Evolutionary conservation across 2,113 vertebrate genomes (phyloP).

Genomic region (Nansenia antarctica): DNA sequence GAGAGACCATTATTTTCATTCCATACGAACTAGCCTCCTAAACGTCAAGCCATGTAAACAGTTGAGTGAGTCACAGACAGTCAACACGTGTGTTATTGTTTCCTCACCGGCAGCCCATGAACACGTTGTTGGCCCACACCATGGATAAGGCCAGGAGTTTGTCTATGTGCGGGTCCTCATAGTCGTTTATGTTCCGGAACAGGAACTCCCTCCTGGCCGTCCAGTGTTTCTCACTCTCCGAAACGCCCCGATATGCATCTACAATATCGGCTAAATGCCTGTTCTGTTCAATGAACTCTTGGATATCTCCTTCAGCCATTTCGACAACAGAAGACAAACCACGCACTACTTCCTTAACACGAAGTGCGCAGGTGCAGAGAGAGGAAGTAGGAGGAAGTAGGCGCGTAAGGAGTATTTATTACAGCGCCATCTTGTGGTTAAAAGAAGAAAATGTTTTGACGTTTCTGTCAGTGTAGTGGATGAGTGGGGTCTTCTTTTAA

Average conservation of each 20-base stretch:
- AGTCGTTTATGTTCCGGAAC: slow-evolving; percentile 76
- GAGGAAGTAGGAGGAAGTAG: not conserved
- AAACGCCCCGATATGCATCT: slow-evolving; percentile 76
- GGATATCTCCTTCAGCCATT: slow-evolving; percentile 64
- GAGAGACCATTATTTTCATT: too few species aligned
- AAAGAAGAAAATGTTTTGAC: not conserved
- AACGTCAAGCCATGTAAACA: too few species aligned
- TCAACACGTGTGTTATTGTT: not conserved
- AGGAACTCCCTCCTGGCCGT: slow-evolving; percentile 79
- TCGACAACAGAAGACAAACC: slow-evolving; percentile 1
- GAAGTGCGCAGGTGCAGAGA: not conserved
- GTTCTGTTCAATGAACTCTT: slow-evolving; percentile 74
- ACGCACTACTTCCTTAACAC: not conserved
- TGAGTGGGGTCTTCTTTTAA: not conserved
- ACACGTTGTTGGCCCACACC: slow-evolving; percentile 90
- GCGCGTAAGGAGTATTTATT: too few species aligned
- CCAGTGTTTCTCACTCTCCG: slow-evolving; percentile 89
- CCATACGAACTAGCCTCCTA: too few species aligned
- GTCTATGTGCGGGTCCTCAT: slow-evolving; percentile 68
- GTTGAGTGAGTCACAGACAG: not conserved
- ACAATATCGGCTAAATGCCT: slow-evolving; percentile 71
- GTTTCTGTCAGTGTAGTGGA: not conserved
- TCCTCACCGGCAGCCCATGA: slow-evolving; percentile 84
- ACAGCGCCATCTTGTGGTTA: not conserved
- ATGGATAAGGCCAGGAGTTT: slow-evolving; percentile 84